A percentile compares a stretch with the other conserved stretches of the same genome.
These are phyloP conservation scores for Poecilus cupreus DNA, from an alignment of 2,888 invertebrate genomes.

Conservation along the genomic window DNA sequence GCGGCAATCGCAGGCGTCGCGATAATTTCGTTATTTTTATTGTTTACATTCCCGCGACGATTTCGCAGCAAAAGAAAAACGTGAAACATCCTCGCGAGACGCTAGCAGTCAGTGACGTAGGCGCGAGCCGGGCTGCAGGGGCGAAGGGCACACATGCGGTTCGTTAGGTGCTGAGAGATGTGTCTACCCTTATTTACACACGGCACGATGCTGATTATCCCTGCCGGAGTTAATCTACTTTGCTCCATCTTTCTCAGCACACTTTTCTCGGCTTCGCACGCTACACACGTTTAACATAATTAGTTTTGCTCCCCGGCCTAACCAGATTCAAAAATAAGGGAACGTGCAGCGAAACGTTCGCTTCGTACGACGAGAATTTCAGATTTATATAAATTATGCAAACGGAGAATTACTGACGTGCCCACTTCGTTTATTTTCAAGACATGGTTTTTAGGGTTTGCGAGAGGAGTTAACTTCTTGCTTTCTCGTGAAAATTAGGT, in stretches of 20 bases:
- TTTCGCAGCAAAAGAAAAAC: conserved; percentile 35
- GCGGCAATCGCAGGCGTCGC: not conserved
- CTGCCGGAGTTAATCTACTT: conserved; percentile 66
- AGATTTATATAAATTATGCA: conserved; percentile 51
- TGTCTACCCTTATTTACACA: conserved; percentile 67
- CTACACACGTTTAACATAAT: conserved; percentile 57
- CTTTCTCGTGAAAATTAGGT: conserved; percentile 3
- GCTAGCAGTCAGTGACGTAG: not conserved
- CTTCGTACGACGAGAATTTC: conserved; percentile 4
- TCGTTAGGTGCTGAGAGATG: conserved; percentile 65
- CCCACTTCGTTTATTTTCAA: conserved; percentile 34
- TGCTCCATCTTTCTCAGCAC: conserved; percentile 63
- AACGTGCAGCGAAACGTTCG: conserved; percentile 15
- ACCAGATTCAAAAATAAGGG: conserved; percentile 48
- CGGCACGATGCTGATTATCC: conserved; percentile 65
- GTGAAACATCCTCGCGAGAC: conserved; percentile 25
- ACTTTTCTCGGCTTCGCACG: conserved; percentile 43
- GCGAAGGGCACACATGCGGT: conserved; percentile 63
- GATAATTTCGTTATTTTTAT: conserved; percentile 50
- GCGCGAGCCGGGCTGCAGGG: no score
- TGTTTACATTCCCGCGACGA: conserved; percentile 42
- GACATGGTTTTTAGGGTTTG: not conserved
- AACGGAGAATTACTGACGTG: conserved; percentile 43
- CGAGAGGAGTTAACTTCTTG: not conserved
- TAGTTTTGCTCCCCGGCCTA: conserved; percentile 54